Percentiles rank a stretch among this genome's conserved stretches.
These are phyloP conservation scores for Eubasilissa splendida DNA, from an alignment of 2,888 invertebrate genomes.

Conservation along the genomic window DNA sequence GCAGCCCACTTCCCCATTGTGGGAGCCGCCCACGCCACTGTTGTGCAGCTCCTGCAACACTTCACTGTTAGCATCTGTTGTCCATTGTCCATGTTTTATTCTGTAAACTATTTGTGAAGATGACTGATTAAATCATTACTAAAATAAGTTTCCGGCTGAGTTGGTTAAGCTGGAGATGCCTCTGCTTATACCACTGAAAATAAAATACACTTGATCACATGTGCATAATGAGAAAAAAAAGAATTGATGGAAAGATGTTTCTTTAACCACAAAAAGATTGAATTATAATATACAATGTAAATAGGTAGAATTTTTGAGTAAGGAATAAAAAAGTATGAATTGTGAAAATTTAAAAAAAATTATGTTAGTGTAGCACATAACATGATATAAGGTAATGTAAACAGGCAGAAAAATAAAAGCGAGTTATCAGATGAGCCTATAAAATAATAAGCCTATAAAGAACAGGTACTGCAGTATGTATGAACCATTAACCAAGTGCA, in stretches of 20 bases:
- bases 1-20: conserved; percentile 62
- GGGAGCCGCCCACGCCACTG: conserved; percentile 64
- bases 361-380: conserved; percentile 5
- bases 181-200: conserved; percentile 14
- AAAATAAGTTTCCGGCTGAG: neutral
- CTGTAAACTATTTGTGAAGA: neutral
- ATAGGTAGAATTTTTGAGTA: neutral
- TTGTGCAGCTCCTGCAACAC: conserved; percentile 79
- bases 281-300: neutral
- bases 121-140: neutral
- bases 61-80: neutral
- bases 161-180: neutral
- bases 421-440: conserved; percentile 1
- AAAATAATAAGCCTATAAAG: neutral
- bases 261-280: neutral
- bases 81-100: too few relatives aligned
- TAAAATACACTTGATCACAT: neutral
- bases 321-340: conserved; percentile 10
- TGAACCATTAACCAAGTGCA: too few relatives aligned
- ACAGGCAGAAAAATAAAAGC: conserved; percentile 8
- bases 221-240: neutral
- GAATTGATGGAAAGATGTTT: conserved; percentile 13
- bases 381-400: neutral
- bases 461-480: too few relatives aligned
- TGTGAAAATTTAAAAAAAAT: neutral